A percentile compares a stretch with the other conserved stretches of the same genome.
phyloP scores from a whole-genome alignment of 2,888 invertebrate genomes.

The Slavum lentiscoides region DNA sequence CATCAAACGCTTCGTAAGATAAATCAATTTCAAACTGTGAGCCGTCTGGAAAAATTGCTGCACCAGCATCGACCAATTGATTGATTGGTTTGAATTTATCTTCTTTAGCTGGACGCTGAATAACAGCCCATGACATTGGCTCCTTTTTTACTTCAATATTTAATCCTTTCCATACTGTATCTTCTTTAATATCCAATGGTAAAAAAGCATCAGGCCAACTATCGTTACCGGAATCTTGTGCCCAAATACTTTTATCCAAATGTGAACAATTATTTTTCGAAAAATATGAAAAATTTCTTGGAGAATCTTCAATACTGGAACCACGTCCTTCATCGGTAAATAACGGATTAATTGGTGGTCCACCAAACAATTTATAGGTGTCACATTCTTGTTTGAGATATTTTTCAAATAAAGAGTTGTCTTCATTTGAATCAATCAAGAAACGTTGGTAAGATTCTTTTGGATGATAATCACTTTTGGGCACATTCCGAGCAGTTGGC shows the following conservation, averaged over 20 bases:
- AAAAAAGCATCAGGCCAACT: constrained; percentile 50
- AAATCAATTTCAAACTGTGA: constrained; percentile 51
- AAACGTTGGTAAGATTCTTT: constrained; percentile 45
- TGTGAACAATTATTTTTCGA: constrained; percentile 44
- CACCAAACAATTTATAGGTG: constrained; percentile 41
- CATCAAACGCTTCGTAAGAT: constrained; percentile 49
- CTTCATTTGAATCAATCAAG: constrained; percentile 36
- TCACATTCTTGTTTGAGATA: constrained; percentile 48
- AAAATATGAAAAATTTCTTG: constrained; percentile 46
- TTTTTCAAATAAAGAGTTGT: constrained; percentile 47
- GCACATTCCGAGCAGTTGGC: constrained; percentile 46
- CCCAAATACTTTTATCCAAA: constrained; percentile 50
- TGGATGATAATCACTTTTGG: constrained; percentile 49
- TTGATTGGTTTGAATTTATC: constrained; percentile 53
- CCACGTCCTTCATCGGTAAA: constrained; percentile 52
- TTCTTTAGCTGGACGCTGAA: constrained; percentile 48
- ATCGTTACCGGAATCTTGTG: constrained; percentile 48
- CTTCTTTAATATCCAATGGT: constrained; percentile 49
- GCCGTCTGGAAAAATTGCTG: constrained; percentile 49
- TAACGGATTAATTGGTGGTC: constrained; percentile 48
- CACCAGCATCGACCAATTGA: constrained; percentile 51
- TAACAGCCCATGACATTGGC: constrained; percentile 50
- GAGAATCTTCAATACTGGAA: constrained; percentile 51
- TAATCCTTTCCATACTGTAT: constrained; percentile 17
- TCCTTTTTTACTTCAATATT: constrained; percentile 26